These are phyloP conservation scores for Plagodis pulveraria DNA, from an alignment of 2,888 invertebrate genomes.

Conservation along the genomic window DNA sequence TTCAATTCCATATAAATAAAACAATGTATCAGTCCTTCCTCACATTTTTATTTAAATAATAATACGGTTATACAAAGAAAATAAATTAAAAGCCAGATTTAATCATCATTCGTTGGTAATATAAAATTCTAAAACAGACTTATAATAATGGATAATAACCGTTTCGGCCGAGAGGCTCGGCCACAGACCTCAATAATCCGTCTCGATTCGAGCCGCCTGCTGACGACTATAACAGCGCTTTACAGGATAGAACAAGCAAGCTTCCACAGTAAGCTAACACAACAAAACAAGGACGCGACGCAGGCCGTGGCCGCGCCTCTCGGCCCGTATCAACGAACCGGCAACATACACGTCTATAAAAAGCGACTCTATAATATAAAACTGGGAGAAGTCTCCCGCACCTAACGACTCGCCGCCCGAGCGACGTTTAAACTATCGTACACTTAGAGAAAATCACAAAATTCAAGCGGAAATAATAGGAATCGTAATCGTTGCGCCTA, in stretches of 20 bases:
- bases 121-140: conserved; percentile 84
- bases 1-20: conserved; percentile 75
- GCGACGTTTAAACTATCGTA: conserved; percentile 77
- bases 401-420: conserved; percentile 74
- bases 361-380: conserved; percentile 83
- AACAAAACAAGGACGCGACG: background rate
- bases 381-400: conserved; percentile 77
- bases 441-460: conserved; percentile 84
- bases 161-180: conserved; percentile 44
- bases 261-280: background rate
- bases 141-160: conserved; percentile 75
- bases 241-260: background rate
- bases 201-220: background rate
- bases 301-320: conserved; percentile 22
- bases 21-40: conserved; percentile 81
- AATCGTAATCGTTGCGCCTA: conserved; percentile 60
- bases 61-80: conserved; percentile 84
- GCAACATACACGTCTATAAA: conserved; percentile 74
- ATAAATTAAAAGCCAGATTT: conserved; percentile 84
- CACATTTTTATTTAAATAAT: conserved; percentile 79
- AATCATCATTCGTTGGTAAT: conserved; percentile 83
- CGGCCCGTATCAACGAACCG: conserved; percentile 49
- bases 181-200: conserved; percentile 14
- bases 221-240: background rate
- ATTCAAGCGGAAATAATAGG: conserved; percentile 84